A percentile compares a stretch with the other conserved stretches of the same genome.
Evolutionary conservation across 2,113 vertebrate species (phyloP).

Genomic region (Pogonocichla stellata): DNA sequence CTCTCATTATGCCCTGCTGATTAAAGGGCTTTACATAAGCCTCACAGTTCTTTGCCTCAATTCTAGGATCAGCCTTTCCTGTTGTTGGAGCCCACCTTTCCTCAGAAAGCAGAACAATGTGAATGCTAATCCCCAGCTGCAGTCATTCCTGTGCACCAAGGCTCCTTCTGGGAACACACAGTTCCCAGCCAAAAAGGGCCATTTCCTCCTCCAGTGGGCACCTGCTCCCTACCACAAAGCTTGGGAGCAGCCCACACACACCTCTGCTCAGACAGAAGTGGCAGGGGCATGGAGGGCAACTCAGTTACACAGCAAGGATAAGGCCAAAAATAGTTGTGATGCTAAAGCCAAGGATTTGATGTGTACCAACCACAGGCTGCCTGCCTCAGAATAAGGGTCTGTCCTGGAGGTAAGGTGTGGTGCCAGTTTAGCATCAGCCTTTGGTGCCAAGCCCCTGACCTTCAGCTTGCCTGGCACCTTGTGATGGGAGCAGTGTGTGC

Average conservation of each 20-base stretch:
- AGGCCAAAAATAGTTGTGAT: neutral
- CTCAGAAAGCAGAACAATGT: neutral
- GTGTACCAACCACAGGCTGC: neutral
- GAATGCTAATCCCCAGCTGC: neutral
- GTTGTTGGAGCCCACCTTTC: neutral
- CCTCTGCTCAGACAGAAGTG: neutral
- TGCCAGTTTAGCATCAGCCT: neutral
- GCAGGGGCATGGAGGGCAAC: neutral
- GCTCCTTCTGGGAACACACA: neutral
- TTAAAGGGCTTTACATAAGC: constrained; percentile 27
- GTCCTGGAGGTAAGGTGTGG: neutral
- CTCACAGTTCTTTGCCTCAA: neutral
- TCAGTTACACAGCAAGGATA: neutral
- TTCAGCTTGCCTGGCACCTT: neutral
- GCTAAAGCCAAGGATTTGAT: neutral
- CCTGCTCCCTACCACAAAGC: neutral
- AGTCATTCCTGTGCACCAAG: neutral
- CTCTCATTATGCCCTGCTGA: neutral
- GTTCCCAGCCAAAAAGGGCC: neutral
- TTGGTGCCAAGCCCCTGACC: neutral
- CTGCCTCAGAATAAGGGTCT: neutral
- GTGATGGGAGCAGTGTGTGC: neutral
- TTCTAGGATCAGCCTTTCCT: neutral
- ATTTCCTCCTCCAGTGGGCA: neutral
- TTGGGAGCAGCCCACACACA: neutral